A percentile compares a stretch with the other conserved stretches of the same genome.
phyloP scores from a whole-genome alignment of 2,113 vertebrate genomes.

The Ciconia stormi region DNA sequence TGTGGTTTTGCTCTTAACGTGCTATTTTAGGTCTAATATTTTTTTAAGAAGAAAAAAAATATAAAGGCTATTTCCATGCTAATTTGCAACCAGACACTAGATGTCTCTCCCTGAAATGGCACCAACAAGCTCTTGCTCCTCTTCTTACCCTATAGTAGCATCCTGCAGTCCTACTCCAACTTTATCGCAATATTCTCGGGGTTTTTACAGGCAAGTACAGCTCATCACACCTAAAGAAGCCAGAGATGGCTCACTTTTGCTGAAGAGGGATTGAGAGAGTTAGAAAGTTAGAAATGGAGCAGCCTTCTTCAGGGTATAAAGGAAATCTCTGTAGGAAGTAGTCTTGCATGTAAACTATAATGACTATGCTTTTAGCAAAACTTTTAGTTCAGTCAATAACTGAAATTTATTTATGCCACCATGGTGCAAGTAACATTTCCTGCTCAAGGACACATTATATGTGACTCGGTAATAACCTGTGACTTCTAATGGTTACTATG shows the following conservation, averaged over 20 bases:
- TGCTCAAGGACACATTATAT: not conserved
- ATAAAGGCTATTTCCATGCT: not conserved
- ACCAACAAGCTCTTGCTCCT: not conserved
- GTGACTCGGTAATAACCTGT: not conserved
- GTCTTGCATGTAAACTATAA: not conserved
- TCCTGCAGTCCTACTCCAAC: not conserved
- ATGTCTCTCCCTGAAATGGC: not conserved
- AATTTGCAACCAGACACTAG: not conserved
- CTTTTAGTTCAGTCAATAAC: not conserved
- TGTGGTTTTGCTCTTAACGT: not conserved
- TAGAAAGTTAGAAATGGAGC: not conserved
- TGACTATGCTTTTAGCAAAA: not conserved
- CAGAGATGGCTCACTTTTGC: not conserved
- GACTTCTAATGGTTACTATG: not conserved
- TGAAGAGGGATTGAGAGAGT: not conserved
- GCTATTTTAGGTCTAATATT: not conserved
- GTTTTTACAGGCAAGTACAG: not conserved
- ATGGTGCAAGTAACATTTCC: not conserved
- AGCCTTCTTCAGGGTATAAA: not conserved
- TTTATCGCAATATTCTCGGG: fast-evolving
- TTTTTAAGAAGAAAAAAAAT: not conserved
- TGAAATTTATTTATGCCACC: not conserved
- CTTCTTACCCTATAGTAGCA: not conserved
- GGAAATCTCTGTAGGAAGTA: not conserved
- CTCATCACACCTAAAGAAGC: not conserved